phyloP scores from a whole-genome alignment of 2,797 vertebrate genomes.

The Mormyrus proboscirostris region DNA sequence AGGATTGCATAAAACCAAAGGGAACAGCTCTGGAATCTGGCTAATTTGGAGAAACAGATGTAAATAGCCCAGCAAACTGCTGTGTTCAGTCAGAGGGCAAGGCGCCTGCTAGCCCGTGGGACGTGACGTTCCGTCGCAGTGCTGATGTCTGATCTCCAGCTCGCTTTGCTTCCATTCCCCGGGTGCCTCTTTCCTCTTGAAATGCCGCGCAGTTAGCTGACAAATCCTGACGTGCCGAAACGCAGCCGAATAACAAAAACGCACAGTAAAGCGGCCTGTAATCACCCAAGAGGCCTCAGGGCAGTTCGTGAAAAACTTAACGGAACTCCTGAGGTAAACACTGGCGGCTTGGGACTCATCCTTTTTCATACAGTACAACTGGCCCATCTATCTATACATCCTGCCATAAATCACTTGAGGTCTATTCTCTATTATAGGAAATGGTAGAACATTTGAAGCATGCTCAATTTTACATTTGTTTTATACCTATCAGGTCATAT shows the following conservation, averaged over 20 bases:
- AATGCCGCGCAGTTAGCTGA: neutral
- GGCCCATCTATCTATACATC: neutral
- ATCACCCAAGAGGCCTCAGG: neutral
- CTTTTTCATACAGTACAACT: neutral
- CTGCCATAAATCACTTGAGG: neutral
- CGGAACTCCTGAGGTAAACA: neutral
- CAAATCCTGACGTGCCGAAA: constrained; percentile 8
- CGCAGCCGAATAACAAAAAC: neutral
- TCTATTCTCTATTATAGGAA: neutral
- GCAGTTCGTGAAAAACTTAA: constrained; percentile 6
- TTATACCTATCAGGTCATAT: neutral
- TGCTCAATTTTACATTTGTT: neutral
- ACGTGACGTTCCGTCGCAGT: neutral
- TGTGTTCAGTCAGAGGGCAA: neutral
- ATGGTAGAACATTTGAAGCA: neutral
- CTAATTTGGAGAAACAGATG: neutral
- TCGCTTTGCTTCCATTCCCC: neutral
- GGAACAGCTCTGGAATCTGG: neutral
- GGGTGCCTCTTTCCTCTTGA: neutral
- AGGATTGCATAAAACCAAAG: neutral
- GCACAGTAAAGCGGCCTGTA: neutral
- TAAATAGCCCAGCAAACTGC: neutral
- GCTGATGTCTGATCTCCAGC: constrained; percentile 2
- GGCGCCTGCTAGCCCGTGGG: neutral
- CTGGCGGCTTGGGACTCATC: neutral